A percentile compares a stretch with the other conserved stretches of the same genome.
Evolutionary conservation across 2,888 invertebrate species (phyloP).

Genomic region (Idaea dimidiata): DNA sequence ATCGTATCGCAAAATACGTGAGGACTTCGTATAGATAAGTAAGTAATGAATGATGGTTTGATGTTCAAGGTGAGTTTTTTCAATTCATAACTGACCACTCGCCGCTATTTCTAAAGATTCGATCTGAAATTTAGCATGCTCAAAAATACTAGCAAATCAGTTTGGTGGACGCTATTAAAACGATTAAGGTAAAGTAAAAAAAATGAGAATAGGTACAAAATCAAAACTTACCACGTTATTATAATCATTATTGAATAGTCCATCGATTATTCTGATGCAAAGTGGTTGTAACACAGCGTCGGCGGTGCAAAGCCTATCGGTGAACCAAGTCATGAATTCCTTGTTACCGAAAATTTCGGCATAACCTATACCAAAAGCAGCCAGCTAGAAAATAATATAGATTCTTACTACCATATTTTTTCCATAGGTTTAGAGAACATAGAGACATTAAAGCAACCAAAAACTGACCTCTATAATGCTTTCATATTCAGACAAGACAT

Average conservation of each 20-base stretch:
- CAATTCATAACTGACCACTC: no score
- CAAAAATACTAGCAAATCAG: no score
- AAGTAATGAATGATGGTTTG: no score
- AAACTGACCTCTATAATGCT: slow-evolving; percentile 44
- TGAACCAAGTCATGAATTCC: slow-evolving; percentile 32
- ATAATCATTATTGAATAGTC: slow-evolving; percentile 19
- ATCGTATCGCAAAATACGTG: no score
- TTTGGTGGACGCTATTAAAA: no score
- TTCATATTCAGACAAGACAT: slow-evolving; percentile 36
- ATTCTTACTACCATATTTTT: neutral
- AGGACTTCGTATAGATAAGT: no score
- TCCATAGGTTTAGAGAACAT: no score
- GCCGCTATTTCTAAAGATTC: no score
- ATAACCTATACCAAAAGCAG: neutral
- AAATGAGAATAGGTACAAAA: no score
- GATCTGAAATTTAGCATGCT: no score
- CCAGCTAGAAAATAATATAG: neutral
- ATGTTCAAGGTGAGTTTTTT: no score
- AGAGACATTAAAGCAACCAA: neutral
- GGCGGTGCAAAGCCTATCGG: neutral
- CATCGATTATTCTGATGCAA: slow-evolving; percentile 21
- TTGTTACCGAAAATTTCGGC: slow-evolving; percentile 34
- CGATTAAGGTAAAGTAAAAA: no score
- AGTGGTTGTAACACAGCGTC: slow-evolving; percentile 18
- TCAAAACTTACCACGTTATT: slow-evolving; percentile 39